Evolutionary conservation across 2,113 vertebrate genomes (phyloP).

Genomic region (Cyanistes caeruleus): DNA sequence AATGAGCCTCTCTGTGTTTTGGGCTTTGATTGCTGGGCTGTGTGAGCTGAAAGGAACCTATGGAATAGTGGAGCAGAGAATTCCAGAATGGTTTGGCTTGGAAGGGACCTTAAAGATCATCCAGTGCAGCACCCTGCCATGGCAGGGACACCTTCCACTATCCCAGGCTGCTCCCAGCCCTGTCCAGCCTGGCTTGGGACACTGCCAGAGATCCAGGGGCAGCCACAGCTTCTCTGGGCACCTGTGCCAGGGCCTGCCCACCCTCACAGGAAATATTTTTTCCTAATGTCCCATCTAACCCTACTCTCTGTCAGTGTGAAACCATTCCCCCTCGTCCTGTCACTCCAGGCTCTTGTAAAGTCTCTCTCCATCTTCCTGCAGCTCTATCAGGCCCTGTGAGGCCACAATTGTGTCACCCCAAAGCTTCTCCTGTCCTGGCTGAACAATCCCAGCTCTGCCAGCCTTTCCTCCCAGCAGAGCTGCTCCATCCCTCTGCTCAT

Average conservation of each 20-base stretch:
- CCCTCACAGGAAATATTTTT: rapidly evolving
- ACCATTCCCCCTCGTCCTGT: neutral
- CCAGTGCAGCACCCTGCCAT: no score
- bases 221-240: neutral
- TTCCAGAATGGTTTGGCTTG: neutral
- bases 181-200: neutral
- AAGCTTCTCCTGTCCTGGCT: neutral
- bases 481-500: neutral
- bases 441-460: neutral
- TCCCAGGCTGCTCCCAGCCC: neutral
- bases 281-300: neutral
- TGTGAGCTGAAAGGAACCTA: neutral
- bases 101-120: neutral
- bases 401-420: rapidly evolving
- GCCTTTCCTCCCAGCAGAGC: neutral
- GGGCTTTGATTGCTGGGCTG: neutral
- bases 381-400: rapidly evolving
- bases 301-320: neutral
- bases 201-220: neutral
- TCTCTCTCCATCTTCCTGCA: neutral
- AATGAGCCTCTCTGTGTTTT: neutral
- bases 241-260: neutral
- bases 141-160: neutral
- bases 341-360: neutral
- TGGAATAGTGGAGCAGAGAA: neutral